Evolutionary conservation across 2,113 vertebrate species (phyloP), one percentile per base, ranked within the genome.

Genomic region (Chaetodon trifascialis): DNA sequence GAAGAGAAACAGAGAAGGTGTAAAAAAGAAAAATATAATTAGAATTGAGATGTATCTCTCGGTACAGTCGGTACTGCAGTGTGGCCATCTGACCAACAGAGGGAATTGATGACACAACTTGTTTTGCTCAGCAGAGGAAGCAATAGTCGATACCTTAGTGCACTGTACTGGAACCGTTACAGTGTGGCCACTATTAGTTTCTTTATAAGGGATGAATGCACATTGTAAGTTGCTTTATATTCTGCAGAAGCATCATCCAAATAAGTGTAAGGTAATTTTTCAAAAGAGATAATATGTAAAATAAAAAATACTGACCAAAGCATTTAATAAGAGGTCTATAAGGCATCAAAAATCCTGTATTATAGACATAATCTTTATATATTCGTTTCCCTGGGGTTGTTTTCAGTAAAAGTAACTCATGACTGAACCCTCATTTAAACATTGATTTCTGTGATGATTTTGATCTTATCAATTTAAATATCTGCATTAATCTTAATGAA

Each of bases 61-160:
- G 21, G 65, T 69, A 11, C 12, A 68, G 21, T 56, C 11, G 47
- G 19, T 42, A 6, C 0, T 80, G 44, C 67, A 84, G 62, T 73
- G 56, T 69, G 55, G 21, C 40, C 9, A 5, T 59, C 14, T 77
- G 63, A 25, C 62, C 77, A 74, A 62, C 36, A 77, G 80, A 71
- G 74, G 58, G 70, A 60, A 76, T 30, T 44, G 11, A 56, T 40
- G 49, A 60, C 67, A 80, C 19, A 62, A 49, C 19, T 44, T 19
- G 42, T 2, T 16, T 12, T 4, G 34, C 36, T 30, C 17, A 54
- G 23, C 12, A 46, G 23, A 65, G 23, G n/a, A 72, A 72, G 47
- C 7, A 71, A 70, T n/a, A 72, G 6, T 2, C n/a, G 36, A 54
- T 8, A 54, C 75, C 4, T 23, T 15, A 12, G 38, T 64, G 56